phyloP scores from a whole-genome alignment of 2,113 vertebrate genomes.

The Zootoca vivipara region DNA sequence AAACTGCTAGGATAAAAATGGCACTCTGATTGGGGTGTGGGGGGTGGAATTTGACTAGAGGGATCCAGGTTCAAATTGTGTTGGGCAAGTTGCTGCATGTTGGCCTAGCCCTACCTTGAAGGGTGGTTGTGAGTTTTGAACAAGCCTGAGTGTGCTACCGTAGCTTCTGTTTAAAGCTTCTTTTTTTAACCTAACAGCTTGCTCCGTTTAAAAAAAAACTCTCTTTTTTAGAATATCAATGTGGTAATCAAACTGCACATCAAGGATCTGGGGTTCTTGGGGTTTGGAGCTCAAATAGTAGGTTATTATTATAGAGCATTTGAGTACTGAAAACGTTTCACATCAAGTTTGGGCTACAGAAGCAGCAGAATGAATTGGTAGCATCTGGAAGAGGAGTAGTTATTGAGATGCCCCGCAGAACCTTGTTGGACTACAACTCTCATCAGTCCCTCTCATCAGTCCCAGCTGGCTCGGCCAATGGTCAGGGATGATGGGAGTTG shows the following conservation, averaged over 20 bases:
- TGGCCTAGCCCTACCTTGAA: neutral
- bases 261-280: neutral
- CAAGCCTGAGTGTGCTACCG: neutral
- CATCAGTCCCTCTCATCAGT: too few relatives aligned
- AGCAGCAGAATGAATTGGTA: too few relatives aligned
- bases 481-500: too few relatives aligned
- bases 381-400: too few relatives aligned
- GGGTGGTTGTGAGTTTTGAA: neutral
- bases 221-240: neutral
- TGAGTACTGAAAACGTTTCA: too few relatives aligned
- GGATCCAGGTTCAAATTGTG: too few relatives aligned
- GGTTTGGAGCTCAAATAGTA: neutral
- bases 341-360: too few relatives aligned
- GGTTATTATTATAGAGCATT: neutral
- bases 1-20: neutral
- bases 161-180: neutral
- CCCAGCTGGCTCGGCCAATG: too few relatives aligned
- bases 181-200: neutral
- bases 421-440: too few relatives aligned
- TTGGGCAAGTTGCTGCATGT: neutral
- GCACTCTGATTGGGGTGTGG: neutral
- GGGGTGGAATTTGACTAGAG: neutral
- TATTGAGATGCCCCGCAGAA: too few relatives aligned
- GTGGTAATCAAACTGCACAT: neutral
- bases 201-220: neutral